Base-by-base conservation (phyloP, 1,140 invertebrate species). In the Drosophila watanabei region DNA sequence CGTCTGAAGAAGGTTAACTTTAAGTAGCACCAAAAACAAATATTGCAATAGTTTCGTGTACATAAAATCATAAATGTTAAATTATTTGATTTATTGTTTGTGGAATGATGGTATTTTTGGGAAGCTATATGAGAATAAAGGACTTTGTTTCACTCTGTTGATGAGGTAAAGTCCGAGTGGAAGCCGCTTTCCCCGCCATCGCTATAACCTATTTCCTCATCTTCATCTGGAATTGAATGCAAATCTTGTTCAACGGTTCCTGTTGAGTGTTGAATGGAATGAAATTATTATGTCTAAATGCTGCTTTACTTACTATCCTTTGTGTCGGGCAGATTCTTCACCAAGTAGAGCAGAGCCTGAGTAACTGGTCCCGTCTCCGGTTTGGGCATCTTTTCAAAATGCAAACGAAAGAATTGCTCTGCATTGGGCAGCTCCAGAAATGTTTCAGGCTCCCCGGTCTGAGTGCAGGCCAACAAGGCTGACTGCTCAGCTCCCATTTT, bases 1-100 rank as follows among this genome's bases (percentile, higher is more conserved):
- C 79, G 80, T 54, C 73, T 93, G 39, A 93, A 93, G 48, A 92
- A 89, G 52, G 82, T 93, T 79, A 92, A 93, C 68, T 93, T 93
- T 93, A 93, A 92, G 79, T 93, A 87, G 70, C n/a, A 45, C 35
- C 32, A 33, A 49, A 24, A 59, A 73, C 37, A 56, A 57, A 33
- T 56, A n/a, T 58, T 57, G 45, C 57, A 62, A 79, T 70, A 77
- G 62, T 68, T 1, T 57, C 45, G 10, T 77, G 75, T 79, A 79
- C 45, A 79, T 79, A 79, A 79, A 76, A 65, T 68, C 66, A 75
- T 80, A 71, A 80, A 79, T 57, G 63, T 84, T 65, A 62, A 60
- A 59, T 60, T 70, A 65, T 82, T 68, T 30, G 62, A n/a, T 18
- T 18, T 24, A 20, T 57, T 60, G 6, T 33, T 56, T 18, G 8